These are phyloP conservation scores for Timandra comae DNA, from an alignment of 2,888 invertebrate species.

Conservation along the genomic window DNA sequence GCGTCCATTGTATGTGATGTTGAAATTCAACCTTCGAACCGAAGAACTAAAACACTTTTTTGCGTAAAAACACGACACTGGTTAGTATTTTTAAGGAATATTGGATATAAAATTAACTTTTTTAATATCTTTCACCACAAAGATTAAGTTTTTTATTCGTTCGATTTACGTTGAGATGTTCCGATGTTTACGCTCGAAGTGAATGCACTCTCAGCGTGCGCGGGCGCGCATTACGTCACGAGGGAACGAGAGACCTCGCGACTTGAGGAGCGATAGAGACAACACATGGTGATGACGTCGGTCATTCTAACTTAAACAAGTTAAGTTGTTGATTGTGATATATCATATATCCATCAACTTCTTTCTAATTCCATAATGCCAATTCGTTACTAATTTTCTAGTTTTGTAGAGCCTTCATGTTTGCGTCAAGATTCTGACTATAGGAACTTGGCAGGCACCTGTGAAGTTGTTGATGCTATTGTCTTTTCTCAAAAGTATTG, in stretches of 20 bases:
- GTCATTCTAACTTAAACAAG: constrained; percentile 13
- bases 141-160: neutral
- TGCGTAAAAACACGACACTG: constrained; percentile 20
- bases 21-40: constrained; percentile 58
- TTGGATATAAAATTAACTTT: too few species aligned
- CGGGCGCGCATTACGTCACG: constrained; percentile 48
- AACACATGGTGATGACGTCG: constrained; percentile 25
- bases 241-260: constrained; percentile 35
- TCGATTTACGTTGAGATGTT: constrained; percentile 37
- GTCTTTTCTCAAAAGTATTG: constrained; percentile 29
- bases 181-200: constrained; percentile 56
- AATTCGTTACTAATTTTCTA: too few species aligned
- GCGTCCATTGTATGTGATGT: constrained; percentile 63
- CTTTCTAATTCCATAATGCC: too few species aligned
- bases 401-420: too few species aligned
- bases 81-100: too few species aligned
- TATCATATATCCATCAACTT: too few species aligned
- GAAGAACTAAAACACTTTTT: too few species aligned
- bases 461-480: constrained; percentile 25
- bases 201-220: constrained; percentile 56
- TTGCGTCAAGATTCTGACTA: too few species aligned
- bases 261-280: constrained; percentile 38
- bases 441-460: constrained; percentile 27
- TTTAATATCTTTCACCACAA: too few species aligned
- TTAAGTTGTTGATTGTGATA: too few species aligned